A percentile compares a stretch with the other conserved stretches of the same genome.
phyloP scores from a whole-genome alignment of 2,797 vertebrate species.

The Miichthys miiuy region DNA sequence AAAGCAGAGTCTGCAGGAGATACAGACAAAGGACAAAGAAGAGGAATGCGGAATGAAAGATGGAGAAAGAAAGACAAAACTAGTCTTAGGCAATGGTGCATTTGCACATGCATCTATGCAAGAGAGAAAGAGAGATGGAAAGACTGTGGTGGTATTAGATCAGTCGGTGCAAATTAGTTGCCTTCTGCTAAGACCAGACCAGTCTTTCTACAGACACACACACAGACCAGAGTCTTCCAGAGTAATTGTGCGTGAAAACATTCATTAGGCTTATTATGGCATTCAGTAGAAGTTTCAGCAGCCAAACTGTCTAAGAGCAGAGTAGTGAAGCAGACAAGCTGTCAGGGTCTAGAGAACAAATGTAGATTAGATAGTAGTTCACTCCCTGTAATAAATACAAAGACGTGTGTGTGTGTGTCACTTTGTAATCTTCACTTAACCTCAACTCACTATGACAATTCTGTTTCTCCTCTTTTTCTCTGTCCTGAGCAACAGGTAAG shows the following conservation, averaged over 20 bases:
- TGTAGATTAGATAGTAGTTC: constrained; percentile 36
- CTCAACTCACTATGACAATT: constrained; percentile 19
- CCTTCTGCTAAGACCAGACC: constrained; percentile 36
- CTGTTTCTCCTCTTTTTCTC: constrained; percentile 1
- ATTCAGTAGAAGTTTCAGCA: constrained; percentile 59
- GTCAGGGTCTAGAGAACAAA: constrained; percentile 52
- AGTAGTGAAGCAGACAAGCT: constrained; percentile 59
- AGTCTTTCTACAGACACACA: constrained; percentile 23
- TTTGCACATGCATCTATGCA: constrained; percentile 6
- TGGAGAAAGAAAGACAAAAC: constrained; percentile 11
- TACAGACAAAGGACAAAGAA: neutral
- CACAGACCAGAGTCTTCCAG: constrained; percentile 36
- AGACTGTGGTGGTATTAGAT: constrained; percentile 25
- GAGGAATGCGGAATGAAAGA: neutral
- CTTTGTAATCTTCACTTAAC: constrained; percentile 18
- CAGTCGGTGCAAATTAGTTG: constrained; percentile 29
- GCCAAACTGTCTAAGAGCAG: constrained; percentile 56
- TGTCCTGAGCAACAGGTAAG: constrained; percentile 1
- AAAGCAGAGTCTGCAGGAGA: neutral
- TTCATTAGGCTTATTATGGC: constrained; percentile 63
- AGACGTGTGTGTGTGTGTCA: constrained; percentile 22
- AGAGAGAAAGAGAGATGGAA: constrained; percentile 14
- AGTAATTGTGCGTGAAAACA: constrained; percentile 65
- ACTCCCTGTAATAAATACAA: constrained; percentile 29
- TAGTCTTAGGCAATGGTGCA: neutral